phyloP scores from a whole-genome alignment of 1,140 invertebrate genomes.

The Steinernema khuongi region DNA sequence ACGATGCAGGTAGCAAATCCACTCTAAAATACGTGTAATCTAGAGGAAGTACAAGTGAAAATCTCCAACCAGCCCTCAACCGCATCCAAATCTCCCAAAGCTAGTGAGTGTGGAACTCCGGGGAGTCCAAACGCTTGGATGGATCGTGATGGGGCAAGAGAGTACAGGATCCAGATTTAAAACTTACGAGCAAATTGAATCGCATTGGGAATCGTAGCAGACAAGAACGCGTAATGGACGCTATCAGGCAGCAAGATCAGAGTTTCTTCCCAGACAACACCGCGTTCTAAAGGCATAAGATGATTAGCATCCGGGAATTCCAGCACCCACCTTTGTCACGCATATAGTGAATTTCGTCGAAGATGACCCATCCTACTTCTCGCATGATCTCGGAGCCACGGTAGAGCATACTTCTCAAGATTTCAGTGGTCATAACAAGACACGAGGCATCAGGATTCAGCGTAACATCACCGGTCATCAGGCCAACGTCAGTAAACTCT shows the following conservation, averaged over 20 bases:
- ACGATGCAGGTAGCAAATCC: conserved; percentile 86
- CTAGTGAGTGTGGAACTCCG: neutral
- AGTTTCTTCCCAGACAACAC: conserved; percentile 99
- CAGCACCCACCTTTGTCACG: conserved; percentile 71
- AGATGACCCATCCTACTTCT: conserved; percentile 98
- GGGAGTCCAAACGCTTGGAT: too few relatives aligned
- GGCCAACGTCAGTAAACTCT: conserved; percentile 93
- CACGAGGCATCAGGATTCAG: conserved; percentile 95
- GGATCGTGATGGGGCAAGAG: too few relatives aligned
- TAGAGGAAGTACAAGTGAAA: neutral
- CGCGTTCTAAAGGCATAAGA: conserved; percentile 68
- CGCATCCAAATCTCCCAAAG: neutral
- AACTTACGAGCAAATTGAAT: conserved; percentile 73
- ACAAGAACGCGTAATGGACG: conserved; percentile 96
- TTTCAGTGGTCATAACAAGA: conserved; percentile 99
- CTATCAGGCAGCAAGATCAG: conserved; percentile 93
- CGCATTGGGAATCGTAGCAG: conserved; percentile 98
- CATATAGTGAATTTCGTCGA: conserved; percentile 99
- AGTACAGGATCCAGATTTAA: too few relatives aligned
- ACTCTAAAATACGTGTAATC: conserved; percentile 66
- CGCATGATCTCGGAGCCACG: conserved; percentile 91
- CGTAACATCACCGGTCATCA: conserved; percentile 97
- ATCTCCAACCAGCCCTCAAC: neutral
- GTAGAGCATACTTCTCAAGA: conserved; percentile 96
- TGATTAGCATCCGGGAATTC: neutral